A percentile compares a stretch with the other conserved stretches of the same genome.
phyloP scores from a whole-genome alignment of 2,888 invertebrate species.

The Heliconius hortense region DNA sequence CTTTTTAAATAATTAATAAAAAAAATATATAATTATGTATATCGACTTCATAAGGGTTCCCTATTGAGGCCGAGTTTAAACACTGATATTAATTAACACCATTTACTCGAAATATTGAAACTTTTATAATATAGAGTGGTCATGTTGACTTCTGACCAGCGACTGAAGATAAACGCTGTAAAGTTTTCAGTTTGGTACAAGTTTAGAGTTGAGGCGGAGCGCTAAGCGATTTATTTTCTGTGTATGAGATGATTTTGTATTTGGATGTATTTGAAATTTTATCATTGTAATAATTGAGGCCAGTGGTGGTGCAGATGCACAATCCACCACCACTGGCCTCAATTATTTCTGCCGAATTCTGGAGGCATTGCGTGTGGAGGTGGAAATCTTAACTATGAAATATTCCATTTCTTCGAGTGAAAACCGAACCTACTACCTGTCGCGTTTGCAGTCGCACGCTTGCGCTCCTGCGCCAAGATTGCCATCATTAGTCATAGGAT shows the following conservation, averaged over 20 bases:
- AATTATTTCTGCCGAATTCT: too few relatives aligned
- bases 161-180: slow-evolving; percentile 31
- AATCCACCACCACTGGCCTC: too few relatives aligned
- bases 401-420: background rate
- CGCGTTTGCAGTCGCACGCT: background rate
- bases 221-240: slow-evolving; percentile 16
- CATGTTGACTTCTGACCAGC: slow-evolving; percentile 31
- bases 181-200: slow-evolving; percentile 21
- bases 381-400: background rate
- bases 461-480: background rate
- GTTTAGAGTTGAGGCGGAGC: slow-evolving; percentile 17
- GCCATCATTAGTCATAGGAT: background rate
- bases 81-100: slow-evolving; percentile 16
- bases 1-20: background rate
- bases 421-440: background rate
- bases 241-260: background rate
- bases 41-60: background rate
- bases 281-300: too few relatives aligned
- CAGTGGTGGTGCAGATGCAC: too few relatives aligned
- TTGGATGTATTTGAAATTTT: background rate
- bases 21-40: background rate
- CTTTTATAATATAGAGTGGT: slow-evolving; percentile 24
- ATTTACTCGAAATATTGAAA: slow-evolving; percentile 1
- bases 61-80: background rate
- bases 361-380: too few relatives aligned